These are phyloP conservation scores for Drosophila barbarae DNA, from an alignment of 2,888 invertebrate species.

Conservation along the genomic window DNA sequence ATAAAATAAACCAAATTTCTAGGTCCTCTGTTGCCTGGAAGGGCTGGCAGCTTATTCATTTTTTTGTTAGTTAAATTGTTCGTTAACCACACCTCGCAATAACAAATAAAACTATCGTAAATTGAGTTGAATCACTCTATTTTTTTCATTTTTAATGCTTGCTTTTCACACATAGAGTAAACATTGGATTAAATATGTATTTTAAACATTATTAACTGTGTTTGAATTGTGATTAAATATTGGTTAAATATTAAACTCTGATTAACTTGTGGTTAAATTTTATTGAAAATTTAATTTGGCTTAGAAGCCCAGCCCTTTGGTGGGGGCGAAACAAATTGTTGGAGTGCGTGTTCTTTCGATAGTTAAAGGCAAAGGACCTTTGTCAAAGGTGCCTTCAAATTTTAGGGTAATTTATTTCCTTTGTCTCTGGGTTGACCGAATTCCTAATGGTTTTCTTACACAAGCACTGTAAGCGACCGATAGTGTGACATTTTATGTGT, in stretches of 20 bases:
- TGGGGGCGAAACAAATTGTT: slow-evolving; percentile 9
- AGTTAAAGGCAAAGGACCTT: not conserved
- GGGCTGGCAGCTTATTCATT: not conserved
- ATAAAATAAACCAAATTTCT: too few relatives aligned
- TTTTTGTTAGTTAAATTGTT: not conserved
- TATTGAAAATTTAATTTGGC: slow-evolving; percentile 10
- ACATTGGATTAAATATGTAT: slow-evolving; percentile 44
- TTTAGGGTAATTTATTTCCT: not conserved
- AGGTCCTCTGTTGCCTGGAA: too few relatives aligned
- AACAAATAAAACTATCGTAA: slow-evolving; percentile 26
- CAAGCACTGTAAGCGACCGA: not conserved
- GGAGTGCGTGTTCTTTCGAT: not conserved
- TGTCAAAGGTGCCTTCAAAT: not conserved
- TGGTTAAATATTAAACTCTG: slow-evolving; percentile 25
- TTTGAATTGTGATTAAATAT: slow-evolving; percentile 26
- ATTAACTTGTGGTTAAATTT: slow-evolving; percentile 20
- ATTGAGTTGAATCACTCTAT: slow-evolving; percentile 47
- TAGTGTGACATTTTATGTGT: slow-evolving; percentile 7
- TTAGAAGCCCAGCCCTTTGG: slow-evolving; percentile 16
- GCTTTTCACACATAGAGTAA: slow-evolving; percentile 59
- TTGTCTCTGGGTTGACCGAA: not conserved
- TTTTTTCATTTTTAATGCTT: slow-evolving; percentile 49
- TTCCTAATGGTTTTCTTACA: not conserved
- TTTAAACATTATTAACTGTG: slow-evolving; percentile 34
- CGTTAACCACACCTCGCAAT: slow-evolving; percentile 8